Evolutionary conservation across 2,113 vertebrate genomes (phyloP).

Genomic region (Albula goreensis): DNA sequence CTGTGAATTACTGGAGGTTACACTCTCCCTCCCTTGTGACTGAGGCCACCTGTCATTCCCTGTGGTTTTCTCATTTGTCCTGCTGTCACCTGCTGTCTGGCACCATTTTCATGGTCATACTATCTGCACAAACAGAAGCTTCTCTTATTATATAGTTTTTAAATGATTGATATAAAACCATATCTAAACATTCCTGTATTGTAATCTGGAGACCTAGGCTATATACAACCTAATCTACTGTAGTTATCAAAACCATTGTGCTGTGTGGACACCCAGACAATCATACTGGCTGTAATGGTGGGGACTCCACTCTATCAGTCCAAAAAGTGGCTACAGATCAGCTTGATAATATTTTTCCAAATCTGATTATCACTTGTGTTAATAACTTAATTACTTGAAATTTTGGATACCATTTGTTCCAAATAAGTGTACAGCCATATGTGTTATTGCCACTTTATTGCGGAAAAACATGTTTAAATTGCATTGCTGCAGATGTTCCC

Average conservation of each 20-base stretch:
- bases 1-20: neutral
- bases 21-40: neutral
- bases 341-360: too few relatives aligned
- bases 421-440: neutral
- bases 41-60: neutral
- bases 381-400: too few relatives aligned
- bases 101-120: neutral
- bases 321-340: neutral
- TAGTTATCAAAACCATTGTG: conserved; percentile 36
- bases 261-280: conserved; percentile 19
- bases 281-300: conserved; percentile 10
- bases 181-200: conserved; percentile 41
- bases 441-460: neutral
- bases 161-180: neutral
- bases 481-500: neutral
- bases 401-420: neutral
- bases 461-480: neutral
- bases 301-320: neutral
- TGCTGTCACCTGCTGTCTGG: neutral
- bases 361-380: too few relatives aligned
- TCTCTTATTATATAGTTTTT: neutral
- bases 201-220: conserved; percentile 47
- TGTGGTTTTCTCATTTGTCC: neutral
- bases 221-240: conserved; percentile 46
- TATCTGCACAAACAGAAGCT: neutral